Conservation (phyloP, 2,113 vertebrate genomes). For the Prietella phreatophila region DNA sequence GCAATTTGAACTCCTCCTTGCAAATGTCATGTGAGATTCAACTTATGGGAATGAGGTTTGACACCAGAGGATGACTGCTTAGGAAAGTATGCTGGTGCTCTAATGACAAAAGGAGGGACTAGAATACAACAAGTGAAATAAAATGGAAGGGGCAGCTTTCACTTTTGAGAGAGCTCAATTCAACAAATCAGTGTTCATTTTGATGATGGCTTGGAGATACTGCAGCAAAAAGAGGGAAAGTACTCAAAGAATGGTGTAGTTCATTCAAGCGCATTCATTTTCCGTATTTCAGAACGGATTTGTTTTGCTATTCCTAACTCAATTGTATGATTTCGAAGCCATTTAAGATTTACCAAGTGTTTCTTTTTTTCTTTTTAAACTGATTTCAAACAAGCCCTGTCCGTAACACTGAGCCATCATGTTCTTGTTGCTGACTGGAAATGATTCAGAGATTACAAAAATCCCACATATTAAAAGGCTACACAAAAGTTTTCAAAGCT, state of each 20-base stretch:
- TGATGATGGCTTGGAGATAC: conserved; percentile 40
- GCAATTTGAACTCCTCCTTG: conserved; percentile 53
- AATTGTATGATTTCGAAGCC: background rate
- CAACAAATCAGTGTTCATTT: conserved; percentile 44
- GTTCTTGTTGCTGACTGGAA: background rate
- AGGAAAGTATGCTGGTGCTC: conserved; percentile 67
- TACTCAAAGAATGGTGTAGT: conserved; percentile 20
- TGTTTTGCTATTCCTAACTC: background rate
- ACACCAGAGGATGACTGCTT: conserved; percentile 62
- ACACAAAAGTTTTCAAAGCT: background rate
- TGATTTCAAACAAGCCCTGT: background rate
- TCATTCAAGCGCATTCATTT: background rate
- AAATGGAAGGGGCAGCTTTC: conserved; percentile 43
- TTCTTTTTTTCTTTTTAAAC: background rate
- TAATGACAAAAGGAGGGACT: conserved; percentile 52
- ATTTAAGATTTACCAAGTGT: conserved; percentile 12
- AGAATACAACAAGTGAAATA: conserved; percentile 39
- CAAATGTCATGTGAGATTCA: conserved; percentile 52
- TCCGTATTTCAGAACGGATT: background rate
- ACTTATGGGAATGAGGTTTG: conserved; percentile 56
- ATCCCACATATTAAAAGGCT: background rate
- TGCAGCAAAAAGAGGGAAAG: conserved; percentile 37
- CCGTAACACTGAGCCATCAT: conserved; percentile 1
- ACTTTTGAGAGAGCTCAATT: conserved; percentile 33
- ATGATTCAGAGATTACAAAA: conserved; percentile 3